Evolutionary conservation across 2,113 vertebrate genomes (phyloP), one percentile per base, ranked within the genome.

Genomic region (Bubo scandiacus): DNA sequence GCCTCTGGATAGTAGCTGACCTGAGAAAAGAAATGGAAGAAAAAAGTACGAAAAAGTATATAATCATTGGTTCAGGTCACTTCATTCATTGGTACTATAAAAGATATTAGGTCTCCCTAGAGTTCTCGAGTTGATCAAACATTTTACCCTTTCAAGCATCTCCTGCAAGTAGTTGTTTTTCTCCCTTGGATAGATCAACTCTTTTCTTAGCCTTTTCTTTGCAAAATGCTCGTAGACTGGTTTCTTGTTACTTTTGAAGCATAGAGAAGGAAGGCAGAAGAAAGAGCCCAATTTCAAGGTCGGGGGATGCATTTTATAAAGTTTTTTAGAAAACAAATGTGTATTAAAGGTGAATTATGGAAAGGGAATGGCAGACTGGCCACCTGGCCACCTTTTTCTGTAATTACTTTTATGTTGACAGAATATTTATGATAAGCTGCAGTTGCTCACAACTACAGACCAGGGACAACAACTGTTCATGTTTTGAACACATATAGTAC

Each of bases 351-450:
- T 74, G 20, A 66, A 43, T 38, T 68, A 34, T 40, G 16, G 23
- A 68, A 49, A 5, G 3, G 1, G 3, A 67, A 55, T 15, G 61
- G 12, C 17, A 47, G 21, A 47, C 10, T 59, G 7, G 3, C 1
- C 22, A 43, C 4, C 3, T 22, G 43, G 43, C 17, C 43, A 45
- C 23, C 22, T 38, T 30, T 30, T 3, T 21, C 43, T 21, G 20
- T 29, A 10, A 18, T 30, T 23, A 29, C 15, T 51, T 61, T 51
- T 29, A 30, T 32, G 8, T 12, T 51, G 21, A 40, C 21, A 42
- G 71, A 25, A 30, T 62, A 51, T 38, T 23, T 49, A 10, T 21
- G 43, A 38, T 38, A 49, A 38, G 29, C 43, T 38, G 27, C 43
- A 62, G 45, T 49, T 49, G 20, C n/a, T 32, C 15, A 40, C n/a